A percentile compares a stretch with the other conserved stretches of the same genome.
Conservation (phyloP, 1,140 invertebrate species). For the Drosophila biarmipes region DNA sequence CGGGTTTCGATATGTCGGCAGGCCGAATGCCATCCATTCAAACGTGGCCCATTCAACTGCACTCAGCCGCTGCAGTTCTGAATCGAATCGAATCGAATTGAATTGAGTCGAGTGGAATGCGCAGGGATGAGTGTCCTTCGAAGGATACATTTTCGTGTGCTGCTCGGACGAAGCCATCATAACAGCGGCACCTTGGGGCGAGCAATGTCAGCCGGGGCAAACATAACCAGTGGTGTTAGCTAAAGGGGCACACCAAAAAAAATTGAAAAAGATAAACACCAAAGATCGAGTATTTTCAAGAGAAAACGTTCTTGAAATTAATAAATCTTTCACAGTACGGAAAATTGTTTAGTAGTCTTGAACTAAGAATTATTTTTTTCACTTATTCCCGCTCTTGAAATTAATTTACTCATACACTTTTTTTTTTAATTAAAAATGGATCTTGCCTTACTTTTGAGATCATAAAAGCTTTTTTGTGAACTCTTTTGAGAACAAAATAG, state of each 20-base stretch:
- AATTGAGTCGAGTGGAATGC: conserved; percentile 10
- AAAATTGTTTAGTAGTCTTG: too few relatives aligned
- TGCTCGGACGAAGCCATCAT: not conserved
- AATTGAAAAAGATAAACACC: too few relatives aligned
- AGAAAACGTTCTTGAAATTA: too few relatives aligned
- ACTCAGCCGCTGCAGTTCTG: conserved; percentile 34
- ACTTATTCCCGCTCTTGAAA: too few relatives aligned
- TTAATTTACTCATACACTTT: too few relatives aligned
- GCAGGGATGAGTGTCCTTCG: conserved; percentile 6
- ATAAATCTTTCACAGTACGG: too few relatives aligned
- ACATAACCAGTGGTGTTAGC: not conserved
- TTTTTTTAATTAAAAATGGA: too few relatives aligned
- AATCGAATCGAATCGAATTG: conserved; percentile 15
- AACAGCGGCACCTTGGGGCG: conserved; percentile 3
- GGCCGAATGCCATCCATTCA: conserved; percentile 33
- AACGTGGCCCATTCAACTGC: conserved; percentile 43
- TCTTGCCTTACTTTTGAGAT: too few relatives aligned
- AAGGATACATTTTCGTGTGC: conserved; percentile 12
- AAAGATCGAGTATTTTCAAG: too few relatives aligned
- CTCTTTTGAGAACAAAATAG: too few relatives aligned
- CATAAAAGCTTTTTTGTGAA: too few relatives aligned
- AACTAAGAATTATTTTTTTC: too few relatives aligned
- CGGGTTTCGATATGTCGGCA: conserved; percentile 44
- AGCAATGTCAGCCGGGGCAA: not conserved
- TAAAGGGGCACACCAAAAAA: conserved; percentile 3